These are phyloP conservation scores for Eupithecia pulchellata DNA, from an alignment of 2,888 invertebrate genomes.

Conservation along the genomic window DNA sequence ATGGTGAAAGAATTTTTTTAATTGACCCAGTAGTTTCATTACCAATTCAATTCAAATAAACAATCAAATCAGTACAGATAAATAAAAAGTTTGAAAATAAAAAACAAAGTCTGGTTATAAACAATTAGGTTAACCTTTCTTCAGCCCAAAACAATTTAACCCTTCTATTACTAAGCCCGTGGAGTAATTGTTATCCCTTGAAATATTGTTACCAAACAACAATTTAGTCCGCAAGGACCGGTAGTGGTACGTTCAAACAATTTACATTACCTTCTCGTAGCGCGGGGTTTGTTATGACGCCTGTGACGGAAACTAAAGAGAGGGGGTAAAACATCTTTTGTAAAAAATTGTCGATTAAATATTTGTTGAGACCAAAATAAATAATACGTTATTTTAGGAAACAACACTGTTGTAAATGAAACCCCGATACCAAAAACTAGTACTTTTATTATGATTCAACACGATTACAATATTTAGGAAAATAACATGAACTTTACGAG, in stretches of 20 bases:
- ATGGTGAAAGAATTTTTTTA: too few species aligned
- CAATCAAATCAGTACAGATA: too few species aligned
- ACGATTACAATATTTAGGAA: too few species aligned
- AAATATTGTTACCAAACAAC: constrained; percentile 6
- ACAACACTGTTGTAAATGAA: too few species aligned
- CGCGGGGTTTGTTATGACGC: constrained; percentile 38
- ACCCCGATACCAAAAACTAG: too few species aligned
- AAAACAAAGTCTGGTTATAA: not conserved
- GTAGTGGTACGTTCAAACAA: constrained; percentile 32
- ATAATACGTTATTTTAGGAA: too few species aligned
- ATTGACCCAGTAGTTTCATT: too few species aligned
- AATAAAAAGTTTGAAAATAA: too few species aligned
- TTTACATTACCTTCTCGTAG: constrained; percentile 38
- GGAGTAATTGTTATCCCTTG: constrained; percentile 11
- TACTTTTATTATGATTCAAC: too few species aligned
- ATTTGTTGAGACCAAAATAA: too few species aligned
- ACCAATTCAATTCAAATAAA: too few species aligned
- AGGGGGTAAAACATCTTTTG: constrained; percentile 23
- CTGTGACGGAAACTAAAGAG: constrained; percentile 41
- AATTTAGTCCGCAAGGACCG: constrained; percentile 6
- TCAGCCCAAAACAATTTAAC: constrained; percentile 11
- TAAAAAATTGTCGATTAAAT: constrained; percentile 19
- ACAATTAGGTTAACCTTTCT: not conserved
- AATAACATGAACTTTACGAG: too few species aligned
- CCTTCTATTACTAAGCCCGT: constrained; percentile 4